Base-by-base conservation (phyloP, 2,113 vertebrate species). In the Lampris incognitus region DNA sequence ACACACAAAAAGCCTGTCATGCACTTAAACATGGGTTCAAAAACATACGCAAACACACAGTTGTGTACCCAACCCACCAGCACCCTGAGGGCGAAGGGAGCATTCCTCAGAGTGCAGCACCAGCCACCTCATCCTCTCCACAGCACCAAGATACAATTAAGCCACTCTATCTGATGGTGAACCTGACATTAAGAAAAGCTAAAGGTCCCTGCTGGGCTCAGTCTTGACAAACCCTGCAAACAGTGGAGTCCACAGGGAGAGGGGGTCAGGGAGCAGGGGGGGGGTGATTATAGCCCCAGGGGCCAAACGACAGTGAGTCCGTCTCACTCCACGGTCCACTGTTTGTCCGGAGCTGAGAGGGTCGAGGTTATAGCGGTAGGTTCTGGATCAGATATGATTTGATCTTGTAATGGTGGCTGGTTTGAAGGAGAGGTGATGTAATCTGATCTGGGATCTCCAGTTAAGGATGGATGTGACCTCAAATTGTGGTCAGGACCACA, bases 181-280 rank as follows among this genome's bases (percentile, higher is more conserved):
- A 80, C 72, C 79, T 86, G 86, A 90, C 89, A 92, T 92, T 79
- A 92, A 82, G 60, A 83, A 85, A 76, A 89, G 85, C 88, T 86
- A 83, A 80, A 89, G 82, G 85, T 84, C 86, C 57, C 82, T 87
- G 85, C 74, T 84, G 74, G 51, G 81, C 75, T 85, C 82, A 81
- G 83, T 86, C 77, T 89, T 87, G 88, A 89, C 90, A 88, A 74
- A 63, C 82, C 86, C 84, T 54, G 85, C 68, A 50, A 80, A 87
- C 79, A 81, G 72, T 83, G 78, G 87, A 87, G 85, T 81, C 72
- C 6, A 24, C 24, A 24, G 24, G 24, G 24, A 24, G 24, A 24
- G 24, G 24, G 24, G 24, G 24, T 24, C 24, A 24, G 24, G 24
- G 24, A 24, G 24, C 24, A 11, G 74, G 66, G 81, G 77, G 73